Percentiles rank a stretch among this genome's conserved stretches.
These are phyloP conservation scores for Phalacrocorax carbo DNA, from an alignment of 2,113 vertebrate species.

Conservation along the genomic window DNA sequence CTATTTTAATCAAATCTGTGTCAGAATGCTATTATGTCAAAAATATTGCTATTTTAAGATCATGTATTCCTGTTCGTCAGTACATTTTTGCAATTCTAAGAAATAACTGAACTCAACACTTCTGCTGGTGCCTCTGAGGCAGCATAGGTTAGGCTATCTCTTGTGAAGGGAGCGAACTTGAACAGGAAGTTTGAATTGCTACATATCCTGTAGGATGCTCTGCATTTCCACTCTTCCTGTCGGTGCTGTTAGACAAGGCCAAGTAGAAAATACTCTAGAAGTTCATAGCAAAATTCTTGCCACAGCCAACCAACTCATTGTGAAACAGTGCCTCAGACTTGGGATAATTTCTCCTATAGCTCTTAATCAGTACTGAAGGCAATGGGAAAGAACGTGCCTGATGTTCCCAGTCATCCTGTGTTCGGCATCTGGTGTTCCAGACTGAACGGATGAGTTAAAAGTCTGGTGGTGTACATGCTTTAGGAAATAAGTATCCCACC, in stretches of 20 bases:
- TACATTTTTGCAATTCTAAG: background rate
- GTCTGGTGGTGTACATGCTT: background rate
- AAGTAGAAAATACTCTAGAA: background rate
- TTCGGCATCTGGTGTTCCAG: background rate
- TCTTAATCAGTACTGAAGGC: background rate
- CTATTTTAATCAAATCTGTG: background rate
- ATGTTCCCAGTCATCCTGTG: background rate
- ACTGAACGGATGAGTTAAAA: rapidly evolving
- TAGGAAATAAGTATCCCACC: background rate
- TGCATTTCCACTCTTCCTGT: background rate
- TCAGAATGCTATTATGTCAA: background rate
- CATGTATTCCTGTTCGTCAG: background rate
- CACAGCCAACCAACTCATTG: background rate
- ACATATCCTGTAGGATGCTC: background rate
- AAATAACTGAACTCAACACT: background rate
- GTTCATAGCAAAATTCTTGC: background rate
- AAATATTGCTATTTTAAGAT: background rate
- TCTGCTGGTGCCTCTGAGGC: background rate
- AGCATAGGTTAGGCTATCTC: background rate
- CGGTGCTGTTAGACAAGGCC: background rate
- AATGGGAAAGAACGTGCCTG: background rate
- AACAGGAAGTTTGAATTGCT: slow-evolving; percentile 13
- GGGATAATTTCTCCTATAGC: background rate
- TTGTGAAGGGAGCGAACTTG: background rate
- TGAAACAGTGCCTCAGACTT: background rate